phyloP scores from a whole-genome alignment of 1,140 invertebrate genomes.

The Polyergus mexicanus region DNA sequence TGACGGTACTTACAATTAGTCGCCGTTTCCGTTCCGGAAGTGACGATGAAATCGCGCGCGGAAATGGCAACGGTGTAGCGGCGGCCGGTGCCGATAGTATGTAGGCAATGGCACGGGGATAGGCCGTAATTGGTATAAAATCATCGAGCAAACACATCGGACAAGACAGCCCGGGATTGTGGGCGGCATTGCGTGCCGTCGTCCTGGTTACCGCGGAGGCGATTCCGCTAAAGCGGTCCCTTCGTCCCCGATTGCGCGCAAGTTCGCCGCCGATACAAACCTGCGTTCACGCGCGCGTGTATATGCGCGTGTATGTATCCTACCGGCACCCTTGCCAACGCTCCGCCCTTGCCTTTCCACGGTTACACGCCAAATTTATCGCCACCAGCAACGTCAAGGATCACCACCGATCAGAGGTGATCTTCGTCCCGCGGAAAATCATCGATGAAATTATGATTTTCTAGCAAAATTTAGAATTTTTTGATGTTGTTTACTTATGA shows the following conservation, averaged over 20 bases:
- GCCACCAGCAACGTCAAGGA: not conserved
- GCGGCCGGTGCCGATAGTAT: slow-evolving; percentile 65
- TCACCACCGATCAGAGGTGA: slow-evolving; percentile 22
- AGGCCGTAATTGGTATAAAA: slow-evolving; percentile 87
- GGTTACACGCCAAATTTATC: slow-evolving; percentile 58
- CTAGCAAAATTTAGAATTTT: not conserved
- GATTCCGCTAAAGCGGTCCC: slow-evolving; percentile 81
- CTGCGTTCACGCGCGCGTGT: slow-evolving; percentile 3
- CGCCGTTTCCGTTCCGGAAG: slow-evolving; percentile 49
- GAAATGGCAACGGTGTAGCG: slow-evolving; percentile 53
- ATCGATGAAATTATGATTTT: not conserved
- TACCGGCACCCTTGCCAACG: not conserved
- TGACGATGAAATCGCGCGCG: slow-evolving; percentile 52
- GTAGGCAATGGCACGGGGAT: slow-evolving; percentile 81
- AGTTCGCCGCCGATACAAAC: slow-evolving; percentile 64
- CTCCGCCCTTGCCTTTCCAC: slow-evolving; percentile 30
- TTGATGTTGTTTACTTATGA: not conserved
- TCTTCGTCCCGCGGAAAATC: slow-evolving; percentile 14
- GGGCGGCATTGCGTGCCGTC: slow-evolving; percentile 86
- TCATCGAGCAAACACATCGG: slow-evolving; percentile 86
- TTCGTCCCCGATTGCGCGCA: slow-evolving; percentile 82
- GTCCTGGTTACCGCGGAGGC: slow-evolving; percentile 81
- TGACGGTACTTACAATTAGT: not conserved
- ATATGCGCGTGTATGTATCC: not conserved
- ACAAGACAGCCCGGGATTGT: slow-evolving; percentile 84